Conservation (phyloP, 2,888 invertebrate genomes). For the Caenorhabditis drosophilae region DNA sequence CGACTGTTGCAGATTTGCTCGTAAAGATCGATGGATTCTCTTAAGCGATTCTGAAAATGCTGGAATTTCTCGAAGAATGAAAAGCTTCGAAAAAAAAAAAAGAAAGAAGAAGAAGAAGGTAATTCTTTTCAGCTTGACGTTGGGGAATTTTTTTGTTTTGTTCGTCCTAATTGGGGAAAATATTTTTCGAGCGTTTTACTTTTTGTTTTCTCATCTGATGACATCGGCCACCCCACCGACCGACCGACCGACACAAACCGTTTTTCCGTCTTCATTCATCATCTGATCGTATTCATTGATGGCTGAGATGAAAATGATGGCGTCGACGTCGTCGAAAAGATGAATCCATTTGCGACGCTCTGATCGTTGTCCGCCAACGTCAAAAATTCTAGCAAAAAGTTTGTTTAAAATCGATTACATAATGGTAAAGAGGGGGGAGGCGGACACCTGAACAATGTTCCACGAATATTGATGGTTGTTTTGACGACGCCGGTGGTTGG, state of each 20-base stretch:
- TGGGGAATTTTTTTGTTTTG: neutral
- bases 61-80: too few relatives aligned
- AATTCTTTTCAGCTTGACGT: neutral
- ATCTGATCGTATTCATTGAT: conserved; percentile 51
- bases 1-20: conserved; percentile 42
- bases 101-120: neutral
- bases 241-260: too few relatives aligned
- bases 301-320: conserved; percentile 48
- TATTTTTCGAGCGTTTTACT: too few relatives aligned
- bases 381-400: conserved; percentile 37
- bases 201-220: too few relatives aligned
- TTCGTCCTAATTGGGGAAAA: neutral
- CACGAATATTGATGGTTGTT: conserved; percentile 40
- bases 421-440: too few relatives aligned
- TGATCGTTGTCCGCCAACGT: conserved; percentile 53
- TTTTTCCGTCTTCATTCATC: conserved; percentile 37
- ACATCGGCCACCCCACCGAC: too few relatives aligned
- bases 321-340: conserved; percentile 52
- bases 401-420: neutral
- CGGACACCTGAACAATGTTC: conserved; percentile 44
- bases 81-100: too few relatives aligned
- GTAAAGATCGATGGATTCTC: conserved; percentile 44
- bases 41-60: conserved; percentile 43
- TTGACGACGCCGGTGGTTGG: conserved; percentile 52
- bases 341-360: conserved; percentile 56